These are phyloP conservation scores for Agonopterix alstromeriana DNA, from an alignment of 2,888 invertebrate genomes.

Conservation along the genomic window DNA sequence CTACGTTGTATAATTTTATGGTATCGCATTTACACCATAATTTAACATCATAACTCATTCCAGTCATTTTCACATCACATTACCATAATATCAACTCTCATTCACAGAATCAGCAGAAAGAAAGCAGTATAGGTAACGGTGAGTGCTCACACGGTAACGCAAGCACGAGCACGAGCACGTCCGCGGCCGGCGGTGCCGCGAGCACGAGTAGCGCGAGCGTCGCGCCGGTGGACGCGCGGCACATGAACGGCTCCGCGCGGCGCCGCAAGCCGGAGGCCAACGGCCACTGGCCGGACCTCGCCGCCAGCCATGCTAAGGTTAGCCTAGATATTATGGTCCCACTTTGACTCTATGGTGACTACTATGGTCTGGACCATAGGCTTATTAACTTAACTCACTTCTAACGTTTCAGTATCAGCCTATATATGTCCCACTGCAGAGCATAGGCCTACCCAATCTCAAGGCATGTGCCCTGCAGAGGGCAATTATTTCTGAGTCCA, in stretches of 20 bases:
- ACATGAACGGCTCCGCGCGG: conserved; percentile 47
- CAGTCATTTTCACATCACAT: no score
- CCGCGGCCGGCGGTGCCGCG: not conserved
- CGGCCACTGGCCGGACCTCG: conserved; percentile 19
- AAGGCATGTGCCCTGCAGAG: no score
- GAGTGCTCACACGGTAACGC: not conserved
- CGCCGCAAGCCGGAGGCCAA: conserved; percentile 30
- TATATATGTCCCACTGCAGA: no score
- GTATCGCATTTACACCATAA: no score
- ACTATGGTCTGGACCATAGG: no score
- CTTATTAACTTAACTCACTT: no score
- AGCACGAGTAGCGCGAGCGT: conserved; percentile 4
- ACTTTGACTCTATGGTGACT: no score
- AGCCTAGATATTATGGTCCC: not conserved
- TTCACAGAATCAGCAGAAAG: conserved; percentile 19
- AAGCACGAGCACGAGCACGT: not conserved
- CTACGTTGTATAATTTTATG: no score
- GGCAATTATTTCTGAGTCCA: no score
- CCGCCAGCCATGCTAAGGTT: conserved; percentile 41
- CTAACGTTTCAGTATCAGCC: no score
- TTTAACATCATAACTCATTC: no score
- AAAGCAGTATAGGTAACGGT: conserved; percentile 15
- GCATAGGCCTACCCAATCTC: no score
- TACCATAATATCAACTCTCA: not conserved
- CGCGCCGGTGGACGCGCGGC: conserved; percentile 24